phyloP scores from a whole-genome alignment of 2,888 invertebrate species.

The Chironomus riparius region DNA sequence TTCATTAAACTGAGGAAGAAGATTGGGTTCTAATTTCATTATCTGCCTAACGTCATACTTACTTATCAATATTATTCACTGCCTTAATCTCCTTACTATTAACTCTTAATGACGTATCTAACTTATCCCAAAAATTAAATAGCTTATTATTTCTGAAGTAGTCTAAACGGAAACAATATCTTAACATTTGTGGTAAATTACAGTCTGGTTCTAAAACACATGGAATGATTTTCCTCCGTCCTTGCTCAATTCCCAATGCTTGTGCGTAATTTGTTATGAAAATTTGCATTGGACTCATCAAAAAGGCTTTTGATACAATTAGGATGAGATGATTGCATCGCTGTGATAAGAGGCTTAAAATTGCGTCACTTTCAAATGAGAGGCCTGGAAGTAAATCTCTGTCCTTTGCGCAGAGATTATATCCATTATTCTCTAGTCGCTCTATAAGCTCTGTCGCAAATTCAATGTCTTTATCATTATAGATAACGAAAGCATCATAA shows the following conservation, averaged over 20 bases:
- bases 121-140: constrained; percentile 17
- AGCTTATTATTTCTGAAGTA: constrained; percentile 35
- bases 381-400: constrained; percentile 62
- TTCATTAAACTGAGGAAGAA: no score
- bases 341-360: constrained; percentile 62
- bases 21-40: no score
- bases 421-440: constrained; percentile 51
- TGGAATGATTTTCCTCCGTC: constrained; percentile 59
- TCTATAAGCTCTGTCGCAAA: constrained; percentile 59
- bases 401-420: constrained; percentile 63
- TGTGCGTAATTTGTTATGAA: constrained; percentile 76
- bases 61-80: background rate
- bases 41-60: background rate
- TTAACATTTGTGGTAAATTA: constrained; percentile 54
- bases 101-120: background rate
- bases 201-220: constrained; percentile 54
- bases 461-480: constrained; percentile 59
- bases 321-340: constrained; percentile 72
- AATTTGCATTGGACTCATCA: constrained; percentile 61
- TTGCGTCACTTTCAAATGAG: constrained; percentile 60
- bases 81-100: background rate
- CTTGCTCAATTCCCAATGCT: constrained; percentile 61
- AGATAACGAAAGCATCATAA: constrained; percentile 73
- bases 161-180: constrained; percentile 56
- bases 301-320: constrained; percentile 67